Evolutionary conservation across 2,113 vertebrate species (phyloP).

Genomic region (Glareola pratincola): DNA sequence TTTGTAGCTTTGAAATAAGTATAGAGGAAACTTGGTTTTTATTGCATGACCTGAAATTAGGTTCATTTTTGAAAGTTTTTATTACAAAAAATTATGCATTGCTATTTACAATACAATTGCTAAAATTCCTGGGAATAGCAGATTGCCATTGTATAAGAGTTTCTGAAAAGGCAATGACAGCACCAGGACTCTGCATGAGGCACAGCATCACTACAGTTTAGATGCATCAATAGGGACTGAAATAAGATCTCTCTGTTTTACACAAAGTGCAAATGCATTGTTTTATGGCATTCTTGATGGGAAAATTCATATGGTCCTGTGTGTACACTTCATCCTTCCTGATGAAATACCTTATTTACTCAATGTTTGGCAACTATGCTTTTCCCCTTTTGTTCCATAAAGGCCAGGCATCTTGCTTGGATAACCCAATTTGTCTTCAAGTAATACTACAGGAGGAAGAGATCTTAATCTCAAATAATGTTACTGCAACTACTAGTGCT

Average conservation of each 20-base stretch:
- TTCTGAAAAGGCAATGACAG: background rate
- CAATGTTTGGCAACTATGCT: background rate
- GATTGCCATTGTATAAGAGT: background rate
- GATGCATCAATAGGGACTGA: background rate
- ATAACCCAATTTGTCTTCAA: background rate
- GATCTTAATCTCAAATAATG: background rate
- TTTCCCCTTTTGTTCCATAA: background rate
- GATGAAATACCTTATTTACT: background rate
- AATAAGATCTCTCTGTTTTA: background rate
- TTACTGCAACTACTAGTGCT: background rate
- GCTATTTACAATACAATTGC: background rate
- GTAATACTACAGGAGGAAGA: background rate
- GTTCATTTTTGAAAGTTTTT: conserved; percentile 10
- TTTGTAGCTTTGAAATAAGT: background rate
- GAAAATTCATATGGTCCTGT: background rate
- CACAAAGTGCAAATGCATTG: background rate
- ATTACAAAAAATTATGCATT: background rate
- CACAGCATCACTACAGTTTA: background rate
- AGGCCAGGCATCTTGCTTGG: background rate
- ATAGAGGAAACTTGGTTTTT: background rate
- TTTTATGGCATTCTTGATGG: background rate
- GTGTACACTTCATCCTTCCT: background rate
- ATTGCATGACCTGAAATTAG: background rate
- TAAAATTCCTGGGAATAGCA: background rate
- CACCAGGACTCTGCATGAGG: background rate